Evolutionary conservation across 2,113 vertebrate species (phyloP).

Genomic region (Garra rufa): DNA sequence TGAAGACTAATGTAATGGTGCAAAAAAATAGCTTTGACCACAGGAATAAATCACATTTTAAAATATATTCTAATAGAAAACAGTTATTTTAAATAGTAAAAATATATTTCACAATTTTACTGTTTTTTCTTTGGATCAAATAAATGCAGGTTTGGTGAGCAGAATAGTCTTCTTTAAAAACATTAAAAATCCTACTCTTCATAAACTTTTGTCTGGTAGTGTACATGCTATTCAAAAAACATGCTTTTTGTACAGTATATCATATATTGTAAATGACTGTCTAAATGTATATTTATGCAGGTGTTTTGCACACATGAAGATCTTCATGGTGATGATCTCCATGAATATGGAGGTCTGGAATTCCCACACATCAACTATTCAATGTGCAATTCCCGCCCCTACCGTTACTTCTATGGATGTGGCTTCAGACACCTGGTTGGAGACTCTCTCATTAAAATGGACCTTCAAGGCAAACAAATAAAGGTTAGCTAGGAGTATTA

Average conservation of each 20-base stretch:
- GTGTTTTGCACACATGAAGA: constrained; percentile 85
- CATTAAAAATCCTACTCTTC: too few relatives aligned
- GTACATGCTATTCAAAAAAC: neutral
- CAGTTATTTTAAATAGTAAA: too few relatives aligned
- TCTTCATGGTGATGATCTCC: constrained; percentile 79
- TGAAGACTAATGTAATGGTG: too few relatives aligned
- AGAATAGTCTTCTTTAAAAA: too few relatives aligned
- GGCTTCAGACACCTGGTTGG: constrained; percentile 86
- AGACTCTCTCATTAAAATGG: constrained; percentile 86
- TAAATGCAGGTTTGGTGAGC: too few relatives aligned
- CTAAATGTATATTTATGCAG: constrained; percentile 66
- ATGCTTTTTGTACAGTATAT: too few relatives aligned
- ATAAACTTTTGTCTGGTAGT: too few relatives aligned
- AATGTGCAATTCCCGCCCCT: constrained; percentile 77
- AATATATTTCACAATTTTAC: too few relatives aligned
- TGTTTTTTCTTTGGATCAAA: too few relatives aligned
- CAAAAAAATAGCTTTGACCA: too few relatives aligned
- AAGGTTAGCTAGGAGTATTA: constrained; percentile 73
- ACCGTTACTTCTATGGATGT: constrained; percentile 88
- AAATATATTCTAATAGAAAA: too few relatives aligned
- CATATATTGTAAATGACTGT: neutral
- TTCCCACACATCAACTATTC: constrained; percentile 91
- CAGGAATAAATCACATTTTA: too few relatives aligned
- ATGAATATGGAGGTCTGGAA: constrained; percentile 83
- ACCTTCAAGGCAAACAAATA: constrained; percentile 80